A percentile compares a stretch with the other conserved stretches of the same genome.
Conservation (phyloP, 2,113 vertebrate genomes). For the Prochilodus magdalenae region DNA sequence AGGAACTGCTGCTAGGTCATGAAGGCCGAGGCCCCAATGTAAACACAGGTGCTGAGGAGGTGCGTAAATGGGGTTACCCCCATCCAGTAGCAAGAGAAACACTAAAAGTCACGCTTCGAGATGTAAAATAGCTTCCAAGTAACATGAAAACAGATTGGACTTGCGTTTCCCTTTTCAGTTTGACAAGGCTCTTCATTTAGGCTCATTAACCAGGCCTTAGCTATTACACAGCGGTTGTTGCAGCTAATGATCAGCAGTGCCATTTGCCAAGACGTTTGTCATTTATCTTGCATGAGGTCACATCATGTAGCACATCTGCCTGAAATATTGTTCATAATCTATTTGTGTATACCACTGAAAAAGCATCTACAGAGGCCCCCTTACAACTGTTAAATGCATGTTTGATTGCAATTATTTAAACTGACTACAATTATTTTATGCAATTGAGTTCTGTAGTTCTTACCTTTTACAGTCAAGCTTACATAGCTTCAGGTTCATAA, state of each 20-base stretch:
- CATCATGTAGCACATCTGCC: not conserved
- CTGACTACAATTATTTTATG: no score
- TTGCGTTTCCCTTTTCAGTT: conserved; percentile 53
- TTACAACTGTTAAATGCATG: no score
- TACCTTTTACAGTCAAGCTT: no score
- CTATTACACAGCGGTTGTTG: conserved; percentile 63
- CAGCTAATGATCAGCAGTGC: conserved; percentile 61
- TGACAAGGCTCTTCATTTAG: conserved; percentile 70
- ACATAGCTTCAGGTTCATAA: no score
- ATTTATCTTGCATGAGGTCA: conserved; percentile 54
- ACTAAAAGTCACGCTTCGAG: conserved; percentile 64
- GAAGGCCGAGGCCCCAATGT: conserved; percentile 80
- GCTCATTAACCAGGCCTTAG: conserved; percentile 68
- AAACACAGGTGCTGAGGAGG: conserved; percentile 86
- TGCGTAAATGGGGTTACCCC: conserved; percentile 68
- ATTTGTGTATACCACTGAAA: not conserved
- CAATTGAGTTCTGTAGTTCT: no score
- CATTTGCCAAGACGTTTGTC: conserved; percentile 39
- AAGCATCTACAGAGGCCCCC: not conserved
- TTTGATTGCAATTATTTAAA: no score
- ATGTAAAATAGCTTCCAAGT: conserved; percentile 59
- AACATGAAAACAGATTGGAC: conserved; percentile 26
- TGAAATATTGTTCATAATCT: not conserved
- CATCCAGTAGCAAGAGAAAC: conserved; percentile 72
- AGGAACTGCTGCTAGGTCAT: conserved; percentile 73